phyloP scores from a whole-genome alignment of 1,140 invertebrate genomes.

The Pissodes strobi region DNA sequence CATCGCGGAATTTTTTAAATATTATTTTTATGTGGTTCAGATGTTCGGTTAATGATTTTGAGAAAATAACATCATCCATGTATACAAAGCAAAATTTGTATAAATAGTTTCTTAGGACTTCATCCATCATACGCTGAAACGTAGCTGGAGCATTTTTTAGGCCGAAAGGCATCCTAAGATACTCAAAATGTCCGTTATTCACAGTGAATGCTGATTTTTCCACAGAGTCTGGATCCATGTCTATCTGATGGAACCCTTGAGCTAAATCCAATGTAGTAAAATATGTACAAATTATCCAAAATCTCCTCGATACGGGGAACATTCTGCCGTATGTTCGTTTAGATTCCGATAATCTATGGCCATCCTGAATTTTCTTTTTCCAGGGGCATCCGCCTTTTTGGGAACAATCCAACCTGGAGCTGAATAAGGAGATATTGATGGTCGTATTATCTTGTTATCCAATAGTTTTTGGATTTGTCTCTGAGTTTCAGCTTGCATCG shows the following conservation, averaged over 20 bases:
- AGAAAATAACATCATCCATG: constrained; percentile 46
- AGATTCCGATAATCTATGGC: constrained; percentile 56
- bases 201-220: constrained; percentile 60
- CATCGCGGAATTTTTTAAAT: constrained; percentile 37
- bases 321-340: constrained; percentile 52
- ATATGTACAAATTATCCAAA: constrained; percentile 57
- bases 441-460: constrained; percentile 47
- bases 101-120: constrained; percentile 43
- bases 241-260: no score
- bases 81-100: no score
- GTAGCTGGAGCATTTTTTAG: no score
- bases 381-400: constrained; percentile 52
- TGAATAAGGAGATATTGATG: constrained; percentile 46
- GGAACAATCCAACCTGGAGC: constrained; percentile 49
- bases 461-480: constrained; percentile 45
- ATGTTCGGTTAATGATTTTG: constrained; percentile 43
- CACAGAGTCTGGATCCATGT: constrained; percentile 44
- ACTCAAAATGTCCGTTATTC: no score
- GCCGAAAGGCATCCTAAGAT: no score
- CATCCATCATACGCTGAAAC: no score
- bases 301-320: constrained; percentile 60
- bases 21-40: constrained; percentile 37
- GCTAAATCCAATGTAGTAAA: no score
- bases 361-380: constrained; percentile 51
- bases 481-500: constrained; percentile 41